Conservation (phyloP, 37 sponge, comb jelly and placozoan genomes). For the Cladorhizidae sp. region DNA sequence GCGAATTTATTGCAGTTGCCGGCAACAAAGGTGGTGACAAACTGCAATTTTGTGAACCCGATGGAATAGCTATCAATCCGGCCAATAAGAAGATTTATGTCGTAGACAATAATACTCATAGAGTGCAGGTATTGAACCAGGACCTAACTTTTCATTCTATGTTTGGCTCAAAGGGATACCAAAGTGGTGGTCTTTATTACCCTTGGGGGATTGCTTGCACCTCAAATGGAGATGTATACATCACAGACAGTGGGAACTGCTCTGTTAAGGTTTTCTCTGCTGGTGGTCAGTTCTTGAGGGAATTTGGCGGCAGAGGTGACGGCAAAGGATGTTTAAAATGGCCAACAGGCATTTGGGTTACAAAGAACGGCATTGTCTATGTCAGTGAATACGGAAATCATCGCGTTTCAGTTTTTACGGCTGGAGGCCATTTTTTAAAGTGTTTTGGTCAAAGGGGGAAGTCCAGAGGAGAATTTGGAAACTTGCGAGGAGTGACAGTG, state of each 20-base stretch:
- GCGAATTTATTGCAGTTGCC: conserved; percentile 12
- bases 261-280: conserved; percentile 50
- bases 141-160: conserved; percentile 23
- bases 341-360: conserved; percentile 13
- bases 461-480: conserved; percentile 28
- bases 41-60: conserved; percentile 31
- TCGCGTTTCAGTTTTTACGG: conserved; percentile 29
- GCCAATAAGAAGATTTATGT: conserved; percentile 28
- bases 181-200: background rate
- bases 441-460: conserved; percentile 41
- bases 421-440: conserved; percentile 38
- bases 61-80: conserved; percentile 16
- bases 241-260: conserved; percentile 49
- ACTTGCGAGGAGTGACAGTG: conserved; percentile 50
- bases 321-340: conserved; percentile 21
- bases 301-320: conserved; percentile 21
- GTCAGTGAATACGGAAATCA: conserved; percentile 14
- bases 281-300: conserved; percentile 25
- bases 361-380: conserved; percentile 16
- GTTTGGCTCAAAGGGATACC: conserved; percentile 13
- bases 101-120: conserved; percentile 15
- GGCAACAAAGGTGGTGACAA: conserved; percentile 27
- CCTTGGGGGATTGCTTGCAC: conserved; percentile 20
- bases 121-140: conserved; percentile 32
- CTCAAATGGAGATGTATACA: conserved; percentile 15